phyloP scores from a whole-genome alignment of 1,140 invertebrate species.

The Kradibia gibbosae region DNA sequence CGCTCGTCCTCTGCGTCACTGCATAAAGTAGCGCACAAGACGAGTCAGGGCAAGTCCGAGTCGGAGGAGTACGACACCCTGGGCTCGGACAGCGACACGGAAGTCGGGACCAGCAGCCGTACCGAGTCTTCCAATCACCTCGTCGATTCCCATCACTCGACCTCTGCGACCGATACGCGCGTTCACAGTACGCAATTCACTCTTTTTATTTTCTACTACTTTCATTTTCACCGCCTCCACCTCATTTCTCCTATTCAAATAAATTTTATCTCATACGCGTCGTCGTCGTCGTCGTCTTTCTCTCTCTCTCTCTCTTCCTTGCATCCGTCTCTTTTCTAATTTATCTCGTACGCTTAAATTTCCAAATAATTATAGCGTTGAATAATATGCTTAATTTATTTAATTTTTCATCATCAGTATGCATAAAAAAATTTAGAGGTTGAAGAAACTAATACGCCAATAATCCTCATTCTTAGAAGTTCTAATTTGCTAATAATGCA shows the following conservation, averaged over 20 bases:
- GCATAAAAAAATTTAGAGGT: neutral
- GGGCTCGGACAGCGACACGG: slow-evolving; percentile 76
- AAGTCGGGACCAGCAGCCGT: slow-evolving; percentile 74
- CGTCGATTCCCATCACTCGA: slow-evolving; percentile 74
- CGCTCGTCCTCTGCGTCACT: slow-evolving; percentile 72
- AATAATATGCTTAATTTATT: too few species aligned
- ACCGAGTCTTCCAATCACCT: slow-evolving; percentile 75
- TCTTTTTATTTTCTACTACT: slow-evolving; percentile 25
- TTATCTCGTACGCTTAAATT: slow-evolving; percentile 10
- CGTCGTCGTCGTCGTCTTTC: neutral
- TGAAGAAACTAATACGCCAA: neutral
- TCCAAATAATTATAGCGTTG: neutral
- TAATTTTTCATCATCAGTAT: neutral
- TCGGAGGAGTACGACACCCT: slow-evolving; percentile 78
- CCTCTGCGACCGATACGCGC: slow-evolving; percentile 71
- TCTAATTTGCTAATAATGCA: too few species aligned
- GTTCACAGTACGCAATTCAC: slow-evolving; percentile 71
- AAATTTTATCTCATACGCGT: neutral
- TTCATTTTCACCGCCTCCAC: slow-evolving; percentile 9
- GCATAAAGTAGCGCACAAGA: slow-evolving; percentile 73
- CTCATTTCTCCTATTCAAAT: neutral
- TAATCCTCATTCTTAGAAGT: neutral
- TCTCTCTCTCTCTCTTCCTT: neutral
- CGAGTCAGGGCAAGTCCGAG: slow-evolving; percentile 75
- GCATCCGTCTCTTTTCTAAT: neutral